Evolutionary conservation across 2,113 vertebrate species (phyloP), one percentile per base, ranked within the genome.

Genomic region (Heteronetta atricapilla): DNA sequence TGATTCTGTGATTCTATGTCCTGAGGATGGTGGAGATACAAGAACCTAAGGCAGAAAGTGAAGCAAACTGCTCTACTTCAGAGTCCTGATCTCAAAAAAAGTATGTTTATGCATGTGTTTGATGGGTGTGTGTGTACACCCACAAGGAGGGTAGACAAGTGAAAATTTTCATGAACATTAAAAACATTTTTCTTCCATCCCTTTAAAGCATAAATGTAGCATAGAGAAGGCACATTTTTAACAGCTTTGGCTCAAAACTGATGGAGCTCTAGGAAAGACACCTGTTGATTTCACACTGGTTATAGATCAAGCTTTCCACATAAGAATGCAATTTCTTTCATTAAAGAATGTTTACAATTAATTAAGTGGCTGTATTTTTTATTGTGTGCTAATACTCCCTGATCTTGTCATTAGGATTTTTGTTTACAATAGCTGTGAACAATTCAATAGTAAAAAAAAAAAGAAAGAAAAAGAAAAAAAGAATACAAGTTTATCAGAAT

Each of bases 281-380:
- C 74, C 59, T 90, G 77, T 50, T 89, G 73, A 69, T 75, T 92
- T 73, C 48, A 80, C 34, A 44, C 4, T 42, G 25, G 25, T 63
- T 90, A 48, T 23, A 62, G 73, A 84, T 46, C n/a, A 72, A 40
- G 40, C 6, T 78, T 36, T 78, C 58, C 17, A 31, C 19, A 82
- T 5, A 56, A 80, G 44, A 85, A 69, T 38, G 44, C 16, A 36
- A 58, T 59, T 89, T 92, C 11, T 92, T 42, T 36, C 62, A 63
- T 87, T 81, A 95, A 34, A 68, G 4, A 28, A 78, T 73, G 58
- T 90, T 90, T 96, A 90, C 31, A 73, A 82, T 86, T 92, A 76
- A 93, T 90, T 92, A 50, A 25, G 40, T 73, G 82, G 42, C 21
- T 17, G 18, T 38, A 26, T 55, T 78, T 85, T 93, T 91, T 79